Evolutionary conservation across 53 echinoderm and acorn worm genomes (phyloP).

Genomic region (Glandiceps talaboti): DNA sequence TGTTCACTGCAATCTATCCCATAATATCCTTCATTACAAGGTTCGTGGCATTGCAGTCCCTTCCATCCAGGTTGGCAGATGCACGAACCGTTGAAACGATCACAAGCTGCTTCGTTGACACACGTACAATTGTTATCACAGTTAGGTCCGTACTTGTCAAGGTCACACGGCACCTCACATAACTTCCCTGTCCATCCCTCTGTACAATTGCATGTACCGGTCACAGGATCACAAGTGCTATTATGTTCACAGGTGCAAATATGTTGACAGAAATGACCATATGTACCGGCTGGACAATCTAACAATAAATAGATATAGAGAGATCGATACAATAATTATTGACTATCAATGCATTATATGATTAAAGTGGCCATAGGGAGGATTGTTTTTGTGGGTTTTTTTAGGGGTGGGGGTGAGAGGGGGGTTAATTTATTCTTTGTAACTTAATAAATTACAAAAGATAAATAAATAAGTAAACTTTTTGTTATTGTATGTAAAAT

Average conservation of each 20-base stretch:
- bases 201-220: constrained; percentile 37
- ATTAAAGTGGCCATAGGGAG: no score
- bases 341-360: no score
- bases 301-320: no score
- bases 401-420: no score
- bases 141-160: constrained; percentile 34
- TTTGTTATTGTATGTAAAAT: no score
- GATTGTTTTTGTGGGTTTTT: no score
- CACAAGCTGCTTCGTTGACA: constrained; percentile 48
- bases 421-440: no score
- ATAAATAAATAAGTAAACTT: no score
- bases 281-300: constrained; percentile 12
- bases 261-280: constrained; percentile 28
- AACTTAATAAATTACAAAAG: no score
- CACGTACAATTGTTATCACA: constrained; percentile 51
- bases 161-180: constrained; percentile 27
- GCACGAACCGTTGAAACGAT: constrained; percentile 40
- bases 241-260: constrained; percentile 34
- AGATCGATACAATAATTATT: no score
- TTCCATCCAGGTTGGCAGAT: constrained; percentile 46
- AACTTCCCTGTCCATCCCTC: constrained; percentile 32
- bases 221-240: constrained; percentile 30
- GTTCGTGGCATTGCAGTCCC: constrained; percentile 37
- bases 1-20: not conserved
- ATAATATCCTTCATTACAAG: constrained; percentile 18